Evolutionary conservation across 2,797 vertebrate genomes (phyloP), one percentile per base, ranked within the genome.

Genomic region (Tauraco hartlaubi): DNA sequence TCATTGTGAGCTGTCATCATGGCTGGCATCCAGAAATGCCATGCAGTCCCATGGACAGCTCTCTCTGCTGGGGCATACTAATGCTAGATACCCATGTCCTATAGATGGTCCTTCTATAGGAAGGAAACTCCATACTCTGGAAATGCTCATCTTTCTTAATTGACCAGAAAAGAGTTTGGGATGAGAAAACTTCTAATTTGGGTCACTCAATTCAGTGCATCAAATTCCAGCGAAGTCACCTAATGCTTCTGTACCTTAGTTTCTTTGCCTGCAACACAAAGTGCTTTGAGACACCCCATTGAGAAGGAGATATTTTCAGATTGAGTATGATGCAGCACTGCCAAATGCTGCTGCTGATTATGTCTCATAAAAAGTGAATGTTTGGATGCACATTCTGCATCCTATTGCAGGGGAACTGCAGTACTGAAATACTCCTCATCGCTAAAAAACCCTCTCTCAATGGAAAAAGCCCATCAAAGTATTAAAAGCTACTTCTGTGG

Each of bases 341-440:
- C 28, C 63, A 85, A 93, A 74, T 76, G n/a, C 58, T 76, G 68
- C 22, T 94, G 85, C 0, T 12, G 43, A 43, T 75, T 55, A 85
- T 23, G 31, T 62, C n/a, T 88, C 62, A 55, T 58, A 71, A 67
- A 84, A 91, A 77, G 62, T 68, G 54, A 58, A 94, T 71, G 62
- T 69, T 14, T 69, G 84, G 64, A 76, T 91, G 85, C 35, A 82
- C 74, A 68, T 79, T 84, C 86, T 93, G 90, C 93, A 90, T 84
- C 61, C 49, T 77, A 77, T 73, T 95, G 91, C 94, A 96, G 90
- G n/a, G 85, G 80, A 89, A 96, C 90, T 87, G 91, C 74, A 46
- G 85, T 58, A 41, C 74, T 71, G 56, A 91, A 96, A 87, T 54
- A 39, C 20, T 61, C 46, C 51, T 72, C 29, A 29, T 21, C 73